Evolutionary conservation across 2,888 invertebrate species (phyloP), one percentile per base, ranked within the genome.

Genomic region (Hylaea fasciaria): DNA sequence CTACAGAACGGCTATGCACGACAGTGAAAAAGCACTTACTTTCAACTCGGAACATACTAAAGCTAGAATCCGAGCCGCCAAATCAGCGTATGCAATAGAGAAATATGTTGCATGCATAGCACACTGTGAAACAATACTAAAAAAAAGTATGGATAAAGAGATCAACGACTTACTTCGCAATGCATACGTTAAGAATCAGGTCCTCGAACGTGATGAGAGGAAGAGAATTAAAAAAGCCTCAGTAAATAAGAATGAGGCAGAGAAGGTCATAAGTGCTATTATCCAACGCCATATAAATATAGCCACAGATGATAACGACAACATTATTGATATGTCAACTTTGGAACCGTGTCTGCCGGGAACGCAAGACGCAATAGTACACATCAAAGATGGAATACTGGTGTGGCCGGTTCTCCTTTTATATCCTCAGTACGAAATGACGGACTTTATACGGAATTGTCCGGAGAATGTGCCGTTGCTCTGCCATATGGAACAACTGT

Each of bases 401-500:
- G 87, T 95, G 51, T 99, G 98, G 98, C 98, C 98, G 0, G 95
- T 98, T 0, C 91, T 97, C 14, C 94, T 98, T 69, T 89, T 97
- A 11, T 99, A 98, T 85, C 98, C 98, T 0, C 98, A 98, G 86
- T 95, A 95, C 77, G 93, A 95, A 60, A 95, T 96, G 74, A 96
- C 97, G 49, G 99, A 99, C 85, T 97, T 98, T 72, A 94, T 99
- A 41, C 95, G 96, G 81, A 93, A 94, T 59, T 96, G 98, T 76
- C 93, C 94, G 10, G 98, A 98, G 87, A 93, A 95, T 71, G 93
- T 93, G 0, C 87, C 92, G 92, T 94, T 94, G 82, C 82, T 81
- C 0, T 77, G 70, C 60, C 87, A 85, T 40, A 71, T 90, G 39
- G 84, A 91, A 40, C 93, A 94, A 70, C 83, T 97, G 44, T 96